Conservation (phyloP, 2,113 vertebrate species). For the Marmota flaviventris region DNA sequence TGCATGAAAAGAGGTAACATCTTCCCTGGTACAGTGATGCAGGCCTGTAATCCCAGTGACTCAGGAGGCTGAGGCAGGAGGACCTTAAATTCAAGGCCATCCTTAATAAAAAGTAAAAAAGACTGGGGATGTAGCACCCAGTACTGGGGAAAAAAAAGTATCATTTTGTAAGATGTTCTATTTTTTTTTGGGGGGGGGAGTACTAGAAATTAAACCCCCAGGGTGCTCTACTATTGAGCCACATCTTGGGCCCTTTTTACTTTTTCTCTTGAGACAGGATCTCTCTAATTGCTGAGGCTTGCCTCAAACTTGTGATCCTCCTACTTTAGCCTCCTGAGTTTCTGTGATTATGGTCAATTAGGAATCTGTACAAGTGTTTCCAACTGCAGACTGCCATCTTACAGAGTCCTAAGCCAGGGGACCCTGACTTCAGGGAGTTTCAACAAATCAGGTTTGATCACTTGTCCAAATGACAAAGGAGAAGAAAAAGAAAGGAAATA, state of each 20-base stretch:
- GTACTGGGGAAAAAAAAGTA: neutral
- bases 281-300: neutral
- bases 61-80: too few species aligned
- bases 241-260: neutral
- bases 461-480: too few species aligned
- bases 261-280: neutral
- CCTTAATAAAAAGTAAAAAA: neutral
- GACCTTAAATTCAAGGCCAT: too few species aligned
- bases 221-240: neutral
- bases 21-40: neutral
- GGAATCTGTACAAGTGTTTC: neutral
- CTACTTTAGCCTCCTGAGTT: neutral
- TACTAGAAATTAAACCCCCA: neutral
- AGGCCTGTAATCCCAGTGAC: too few species aligned
- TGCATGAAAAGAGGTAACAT: neutral
- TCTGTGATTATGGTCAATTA: neutral
- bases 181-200: neutral
- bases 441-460: too few species aligned
- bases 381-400: neutral
- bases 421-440: too few species aligned
- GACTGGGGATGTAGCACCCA: neutral
- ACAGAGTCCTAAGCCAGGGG: too few species aligned
- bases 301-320: neutral
- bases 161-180: neutral
- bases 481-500: too few species aligned